These are phyloP conservation scores for Bellardia bayeri DNA, from an alignment of 2,888 invertebrate species.

Conservation along the genomic window DNA sequence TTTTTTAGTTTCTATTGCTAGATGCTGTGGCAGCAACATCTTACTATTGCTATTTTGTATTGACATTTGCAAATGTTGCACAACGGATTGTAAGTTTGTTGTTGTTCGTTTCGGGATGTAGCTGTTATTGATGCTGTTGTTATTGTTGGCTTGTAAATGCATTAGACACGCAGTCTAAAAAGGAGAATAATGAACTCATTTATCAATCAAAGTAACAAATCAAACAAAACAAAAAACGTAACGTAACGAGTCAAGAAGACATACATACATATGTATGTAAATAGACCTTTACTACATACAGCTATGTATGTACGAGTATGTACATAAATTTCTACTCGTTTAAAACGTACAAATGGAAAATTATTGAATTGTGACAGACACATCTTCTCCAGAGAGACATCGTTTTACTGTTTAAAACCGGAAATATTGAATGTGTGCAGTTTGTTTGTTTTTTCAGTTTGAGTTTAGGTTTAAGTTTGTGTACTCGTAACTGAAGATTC, in stretches of 20 bases:
- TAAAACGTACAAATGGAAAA: slow-evolving; percentile 41
- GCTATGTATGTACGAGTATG: too few species aligned
- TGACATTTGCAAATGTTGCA: slow-evolving; percentile 67
- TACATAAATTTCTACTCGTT: background rate
- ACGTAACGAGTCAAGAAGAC: slow-evolving; percentile 49
- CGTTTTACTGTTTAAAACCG: slow-evolving; percentile 63
- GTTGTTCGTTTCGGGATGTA: slow-evolving; percentile 32
- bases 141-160: slow-evolving; percentile 64
- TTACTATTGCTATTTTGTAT: slow-evolving; percentile 12
- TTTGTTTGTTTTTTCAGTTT: background rate
- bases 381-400: slow-evolving; percentile 54
- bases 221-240: slow-evolving; percentile 53
- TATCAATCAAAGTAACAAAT: slow-evolving; percentile 73
- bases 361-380: slow-evolving; percentile 65
- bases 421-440: slow-evolving; percentile 63
- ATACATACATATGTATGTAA: background rate
- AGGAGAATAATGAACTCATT: slow-evolving; percentile 71
- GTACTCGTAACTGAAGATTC: slow-evolving; percentile 43
- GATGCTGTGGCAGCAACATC: background rate
- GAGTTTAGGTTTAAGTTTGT: background rate
- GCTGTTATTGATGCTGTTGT: slow-evolving; percentile 31
- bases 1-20: background rate
- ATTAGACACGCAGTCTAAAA: slow-evolving; percentile 74
- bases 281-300: slow-evolving; percentile 7
- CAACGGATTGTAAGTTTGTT: slow-evolving; percentile 52